Evolutionary conservation across 2,888 invertebrate genomes (phyloP), one percentile per base, ranked within the genome.

Genomic region (Chrysodeixis includens): DNA sequence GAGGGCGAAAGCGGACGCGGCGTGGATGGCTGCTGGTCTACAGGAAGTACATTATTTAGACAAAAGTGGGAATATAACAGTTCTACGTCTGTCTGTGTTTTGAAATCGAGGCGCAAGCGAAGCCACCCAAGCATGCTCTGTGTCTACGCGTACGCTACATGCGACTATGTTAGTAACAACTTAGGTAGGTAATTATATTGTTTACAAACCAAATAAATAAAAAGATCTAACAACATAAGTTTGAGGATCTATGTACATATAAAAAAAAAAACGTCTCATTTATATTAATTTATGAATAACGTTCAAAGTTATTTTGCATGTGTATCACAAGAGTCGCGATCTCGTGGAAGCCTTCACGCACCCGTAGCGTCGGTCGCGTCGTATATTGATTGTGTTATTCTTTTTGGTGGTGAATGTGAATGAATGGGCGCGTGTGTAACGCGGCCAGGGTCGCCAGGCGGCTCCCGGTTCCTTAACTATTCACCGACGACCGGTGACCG

Each of bases 1-100:
- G 81, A 79, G 71, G 83, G 85, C 83, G 85, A 88, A 86, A 88
- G 87, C 88, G 83, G 83, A 78, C 76, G 74, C 74, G 71, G 70
- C 74, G 71, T 72, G 62, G 59, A 60, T 49, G 46, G 20, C 40
- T 40, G 40, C n/a, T 69, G 71, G 76, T 69, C 68, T 68, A 76
- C 81, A 84, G 84, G 85, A 85, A 79, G 80, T 80, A 76, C 55
- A 73, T 76, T 62, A 78, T 73, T 74, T 77, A 78, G 70, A 70
- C 73, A 81, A 76, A 80, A 76, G 78, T 81, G 70, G 66, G 76
- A 76, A 63, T 69, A 71, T 57, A 66, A 71, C 56, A 70, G 59
- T 75, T 78, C 71, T 76, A 74, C 79, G 76, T 56, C 53, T 35
- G 52, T 53, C 49, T 65, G 56, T 69, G 30, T 59, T 59, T 40